phyloP scores from a whole-genome alignment of 2,797 vertebrate species.

The Telmatherina bonti region DNA sequence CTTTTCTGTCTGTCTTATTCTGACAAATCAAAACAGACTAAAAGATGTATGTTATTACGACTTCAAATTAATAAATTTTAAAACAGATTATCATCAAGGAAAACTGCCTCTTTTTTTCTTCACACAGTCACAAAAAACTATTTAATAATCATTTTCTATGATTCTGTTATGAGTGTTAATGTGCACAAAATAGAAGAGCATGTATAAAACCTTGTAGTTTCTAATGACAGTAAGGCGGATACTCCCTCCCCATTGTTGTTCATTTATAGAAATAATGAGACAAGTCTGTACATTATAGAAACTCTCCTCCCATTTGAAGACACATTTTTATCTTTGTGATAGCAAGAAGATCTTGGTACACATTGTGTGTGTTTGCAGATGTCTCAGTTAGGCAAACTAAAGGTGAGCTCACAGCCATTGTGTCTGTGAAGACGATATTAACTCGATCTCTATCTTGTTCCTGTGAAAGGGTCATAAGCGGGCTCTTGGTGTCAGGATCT shows the following conservation, averaged over 20 bases:
- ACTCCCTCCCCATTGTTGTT: background rate
- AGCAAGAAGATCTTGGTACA: conserved; percentile 16
- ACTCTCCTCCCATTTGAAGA: conserved; percentile 16
- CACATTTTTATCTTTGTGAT: background rate
- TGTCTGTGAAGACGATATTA: conserved; percentile 17
- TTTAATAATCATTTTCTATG: background rate
- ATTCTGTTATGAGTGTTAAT: background rate
- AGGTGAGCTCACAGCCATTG: conserved; percentile 44
- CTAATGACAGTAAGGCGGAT: background rate
- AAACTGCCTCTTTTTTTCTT: too few species aligned
- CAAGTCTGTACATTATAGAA: background rate
- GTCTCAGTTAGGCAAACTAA: conserved; percentile 53
- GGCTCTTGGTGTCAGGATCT: conserved; percentile 17
- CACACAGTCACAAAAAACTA: background rate
- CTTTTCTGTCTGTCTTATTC: background rate
- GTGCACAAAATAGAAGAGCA: background rate
- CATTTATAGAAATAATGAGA: conserved; percentile 24
- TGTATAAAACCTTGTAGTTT: background rate
- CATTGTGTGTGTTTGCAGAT: conserved; percentile 24
- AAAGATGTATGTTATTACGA: too few species aligned
- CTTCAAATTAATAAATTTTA: too few species aligned
- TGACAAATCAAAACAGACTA: too few species aligned
- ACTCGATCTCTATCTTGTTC: conserved; percentile 16
- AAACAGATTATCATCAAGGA: too few species aligned
- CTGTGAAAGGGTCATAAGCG: conserved; percentile 33